Percentiles rank a stretch among this genome's conserved stretches.
Evolutionary conservation across 2,888 invertebrate genomes (phyloP).

Genomic region (Pollenia griseotomentosa): DNA sequence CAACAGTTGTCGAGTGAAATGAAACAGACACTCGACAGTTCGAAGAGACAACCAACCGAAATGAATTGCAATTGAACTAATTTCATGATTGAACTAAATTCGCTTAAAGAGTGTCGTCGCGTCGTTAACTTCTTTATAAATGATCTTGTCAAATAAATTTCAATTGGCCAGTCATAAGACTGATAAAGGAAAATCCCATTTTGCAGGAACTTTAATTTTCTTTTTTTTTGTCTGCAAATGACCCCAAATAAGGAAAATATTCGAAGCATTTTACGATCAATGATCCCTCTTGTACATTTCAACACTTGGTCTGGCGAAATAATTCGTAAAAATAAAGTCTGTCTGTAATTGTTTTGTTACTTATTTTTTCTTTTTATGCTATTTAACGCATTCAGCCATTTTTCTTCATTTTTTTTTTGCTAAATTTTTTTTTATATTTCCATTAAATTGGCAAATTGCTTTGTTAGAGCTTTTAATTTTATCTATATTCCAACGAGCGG

Average conservation of each 20-base stretch:
- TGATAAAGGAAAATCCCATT: conserved; percentile 31
- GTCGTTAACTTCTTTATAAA: conserved; percentile 64
- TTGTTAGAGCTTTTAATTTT: conserved; percentile 56
- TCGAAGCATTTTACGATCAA: conserved; percentile 34
- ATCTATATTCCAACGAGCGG: not conserved
- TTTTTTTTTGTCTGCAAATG: conserved; percentile 13
- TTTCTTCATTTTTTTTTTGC: conserved; percentile 2
- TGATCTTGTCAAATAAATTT: conserved; percentile 45
- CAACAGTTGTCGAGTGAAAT: conserved; percentile 79
- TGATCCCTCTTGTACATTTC: conserved; percentile 57
- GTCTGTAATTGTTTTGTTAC: conserved; percentile 37
- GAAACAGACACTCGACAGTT: conserved; percentile 79
- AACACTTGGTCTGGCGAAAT: conserved; percentile 58
- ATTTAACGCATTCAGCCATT: conserved; percentile 49
- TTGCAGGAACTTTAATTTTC: conserved; percentile 50
- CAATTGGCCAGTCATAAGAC: conserved; percentile 33
- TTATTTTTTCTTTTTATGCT: not conserved
- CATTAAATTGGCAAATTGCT: conserved; percentile 71
- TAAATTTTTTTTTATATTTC: conserved; percentile 40
- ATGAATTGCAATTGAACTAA: conserved; percentile 33
- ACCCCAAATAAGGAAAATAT: conserved; percentile 31
- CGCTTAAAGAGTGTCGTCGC: conserved; percentile 56
- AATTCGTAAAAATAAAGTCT: conserved; percentile 48
- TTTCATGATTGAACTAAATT: not conserved
- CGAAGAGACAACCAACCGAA: conserved; percentile 42